Conservation (phyloP, 2,888 invertebrate genomes). For the Pachliopta kotzebuea region DNA sequence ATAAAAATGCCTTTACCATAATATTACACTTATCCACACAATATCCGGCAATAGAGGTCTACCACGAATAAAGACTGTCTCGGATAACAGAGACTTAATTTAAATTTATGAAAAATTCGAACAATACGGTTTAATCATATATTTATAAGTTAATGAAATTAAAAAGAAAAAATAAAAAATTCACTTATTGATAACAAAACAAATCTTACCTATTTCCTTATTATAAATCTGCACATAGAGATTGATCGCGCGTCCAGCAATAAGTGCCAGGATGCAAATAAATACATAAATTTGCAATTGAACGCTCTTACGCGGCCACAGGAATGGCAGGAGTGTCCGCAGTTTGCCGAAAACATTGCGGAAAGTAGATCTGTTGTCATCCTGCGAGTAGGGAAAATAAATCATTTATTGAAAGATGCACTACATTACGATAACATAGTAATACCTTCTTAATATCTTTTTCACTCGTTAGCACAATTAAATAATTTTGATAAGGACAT, state of each 20-base stretch:
- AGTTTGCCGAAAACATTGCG: conserved; percentile 89
- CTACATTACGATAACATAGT: conserved; percentile 31
- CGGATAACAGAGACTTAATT: too few relatives aligned
- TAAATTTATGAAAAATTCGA: too few relatives aligned
- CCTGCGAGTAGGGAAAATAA: conserved; percentile 43
- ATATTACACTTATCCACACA: too few relatives aligned
- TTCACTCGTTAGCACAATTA: conserved; percentile 47
- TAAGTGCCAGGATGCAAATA: conserved; percentile 88
- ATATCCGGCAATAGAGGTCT: too few relatives aligned
- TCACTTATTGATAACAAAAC: neutral
- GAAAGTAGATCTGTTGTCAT: conserved; percentile 87
- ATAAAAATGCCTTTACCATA: too few relatives aligned
- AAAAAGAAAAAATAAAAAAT: neutral
- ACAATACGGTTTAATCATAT: too few relatives aligned
- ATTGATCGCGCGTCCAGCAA: conserved; percentile 92
- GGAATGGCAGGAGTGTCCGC: conserved; percentile 90
- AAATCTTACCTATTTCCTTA: conserved; percentile 90
- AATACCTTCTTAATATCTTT: conserved; percentile 51
- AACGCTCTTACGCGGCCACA: conserved; percentile 94
- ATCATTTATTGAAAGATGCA: conserved; percentile 21
- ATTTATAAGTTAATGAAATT: too few relatives aligned
- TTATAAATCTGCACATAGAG: conserved; percentile 96
- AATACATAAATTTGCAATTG: conserved; percentile 90
- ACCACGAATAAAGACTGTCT: too few relatives aligned
- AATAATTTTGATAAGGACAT: conserved; percentile 76